Conservation (phyloP, 2,113 vertebrate species). For the Nothocercus julius region DNA sequence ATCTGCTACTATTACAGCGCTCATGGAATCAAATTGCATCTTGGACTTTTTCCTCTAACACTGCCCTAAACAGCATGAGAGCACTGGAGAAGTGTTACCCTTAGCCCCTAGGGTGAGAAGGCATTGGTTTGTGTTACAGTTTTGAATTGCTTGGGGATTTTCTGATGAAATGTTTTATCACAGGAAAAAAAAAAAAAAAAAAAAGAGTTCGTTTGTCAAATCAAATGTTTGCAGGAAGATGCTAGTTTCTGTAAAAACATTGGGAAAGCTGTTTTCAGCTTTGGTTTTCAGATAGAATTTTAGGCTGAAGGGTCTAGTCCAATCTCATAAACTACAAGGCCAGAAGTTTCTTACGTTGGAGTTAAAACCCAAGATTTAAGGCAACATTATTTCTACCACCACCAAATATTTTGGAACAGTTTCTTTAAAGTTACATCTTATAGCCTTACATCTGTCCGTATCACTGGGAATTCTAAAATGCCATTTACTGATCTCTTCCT, state of each 20-base stretch:
- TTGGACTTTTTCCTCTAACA: not conserved
- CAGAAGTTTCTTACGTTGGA: not conserved
- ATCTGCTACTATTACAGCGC: not conserved
- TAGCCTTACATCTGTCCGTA: not conserved
- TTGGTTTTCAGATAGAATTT: not conserved
- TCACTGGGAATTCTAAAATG: not conserved
- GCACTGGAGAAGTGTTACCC: not conserved
- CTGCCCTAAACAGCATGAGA: not conserved
- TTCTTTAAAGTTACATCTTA: not conserved
- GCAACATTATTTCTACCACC: not conserved
- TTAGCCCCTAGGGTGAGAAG: not conserved
- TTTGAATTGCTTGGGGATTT: not conserved
- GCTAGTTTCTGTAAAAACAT: not conserved
- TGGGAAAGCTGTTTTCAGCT: not conserved
- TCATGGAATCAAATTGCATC: not conserved
- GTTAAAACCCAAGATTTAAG: not conserved
- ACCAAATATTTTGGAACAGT: not conserved
- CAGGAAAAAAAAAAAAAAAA: not conserved
- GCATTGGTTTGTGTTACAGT: not conserved
- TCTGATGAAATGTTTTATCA: not conserved
- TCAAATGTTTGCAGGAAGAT: accelerated
- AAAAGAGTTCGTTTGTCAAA: not conserved
- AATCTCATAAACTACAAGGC: not conserved
- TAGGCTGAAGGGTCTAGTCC: not conserved
- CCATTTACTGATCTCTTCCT: not conserved